phyloP scores from a whole-genome alignment of 1,140 invertebrate genomes.

The Neotoxoptera formosana region DNA sequence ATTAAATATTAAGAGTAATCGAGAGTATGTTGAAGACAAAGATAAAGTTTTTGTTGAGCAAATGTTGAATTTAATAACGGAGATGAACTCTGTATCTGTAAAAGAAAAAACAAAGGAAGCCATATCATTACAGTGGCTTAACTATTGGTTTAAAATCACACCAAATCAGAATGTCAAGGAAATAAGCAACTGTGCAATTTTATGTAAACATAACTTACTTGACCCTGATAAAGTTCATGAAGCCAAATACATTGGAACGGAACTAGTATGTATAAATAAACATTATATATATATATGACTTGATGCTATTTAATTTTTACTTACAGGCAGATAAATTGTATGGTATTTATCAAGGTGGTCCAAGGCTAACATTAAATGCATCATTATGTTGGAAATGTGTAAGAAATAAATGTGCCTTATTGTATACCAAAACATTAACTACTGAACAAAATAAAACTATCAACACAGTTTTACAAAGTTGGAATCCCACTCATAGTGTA shows the following conservation, averaged over 20 bases:
- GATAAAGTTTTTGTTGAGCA: constrained; percentile 55
- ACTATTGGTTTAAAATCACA: constrained; percentile 59
- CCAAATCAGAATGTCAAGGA: constrained; percentile 48
- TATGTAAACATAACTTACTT: constrained; percentile 60
- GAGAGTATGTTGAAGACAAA: constrained; percentile 55
- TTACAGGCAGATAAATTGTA: constrained; percentile 61
- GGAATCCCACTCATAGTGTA: constrained; percentile 28
- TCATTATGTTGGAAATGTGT: constrained; percentile 61
- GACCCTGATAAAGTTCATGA: constrained; percentile 59
- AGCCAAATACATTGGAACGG: constrained; percentile 60
- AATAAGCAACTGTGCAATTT: constrained; percentile 59
- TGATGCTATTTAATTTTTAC: constrained; percentile 53
- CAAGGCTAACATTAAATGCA: constrained; percentile 59
- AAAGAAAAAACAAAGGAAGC: constrained; percentile 59
- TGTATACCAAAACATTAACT: constrained; percentile 60
- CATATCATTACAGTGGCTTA: constrained; percentile 60
- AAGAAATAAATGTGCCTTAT: constrained; percentile 58
- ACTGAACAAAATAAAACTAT: constrained; percentile 61
- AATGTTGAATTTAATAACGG: constrained; percentile 47
- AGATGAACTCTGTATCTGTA: constrained; percentile 4
- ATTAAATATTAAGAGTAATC: constrained; percentile 49
- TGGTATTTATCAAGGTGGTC: constrained; percentile 60
- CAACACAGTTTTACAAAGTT: constrained; percentile 59
- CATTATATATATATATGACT: neutral
- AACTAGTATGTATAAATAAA: constrained; percentile 59